Conservation (phyloP, 2,888 invertebrate species). For the Lasioglossum malachurum region DNA sequence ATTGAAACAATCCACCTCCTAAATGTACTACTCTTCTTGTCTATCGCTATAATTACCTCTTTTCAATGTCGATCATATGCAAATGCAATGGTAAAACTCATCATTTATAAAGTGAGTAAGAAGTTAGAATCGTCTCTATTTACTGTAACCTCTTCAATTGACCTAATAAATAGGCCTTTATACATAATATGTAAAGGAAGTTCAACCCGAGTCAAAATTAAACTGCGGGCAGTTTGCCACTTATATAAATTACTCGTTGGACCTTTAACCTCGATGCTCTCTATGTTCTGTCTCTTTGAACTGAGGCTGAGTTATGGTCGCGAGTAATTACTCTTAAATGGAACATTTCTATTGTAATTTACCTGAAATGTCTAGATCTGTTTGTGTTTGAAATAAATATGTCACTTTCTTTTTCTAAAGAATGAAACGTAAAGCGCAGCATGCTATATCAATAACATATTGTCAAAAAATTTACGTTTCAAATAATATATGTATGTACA, state of each 20-base stretch:
- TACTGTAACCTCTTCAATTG: constrained; percentile 32
- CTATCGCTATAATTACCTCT: not conserved
- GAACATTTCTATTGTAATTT: not conserved
- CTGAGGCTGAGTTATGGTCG: not conserved
- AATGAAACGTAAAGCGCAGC: not conserved
- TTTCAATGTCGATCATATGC: not conserved
- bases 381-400: not conserved
- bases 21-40: not conserved
- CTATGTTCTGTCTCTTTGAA: not conserved
- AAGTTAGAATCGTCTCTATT: constrained; percentile 25
- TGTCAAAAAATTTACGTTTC: not conserved
- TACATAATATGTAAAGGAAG: constrained; percentile 61
- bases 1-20: not conserved
- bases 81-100: not conserved
- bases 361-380: not conserved
- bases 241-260: constrained; percentile 53
- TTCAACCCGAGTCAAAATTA: constrained; percentile 43
- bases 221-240: constrained; percentile 61
- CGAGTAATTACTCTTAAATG: not conserved
- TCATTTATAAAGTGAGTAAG: not conserved
- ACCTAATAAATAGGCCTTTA: constrained; percentile 43
- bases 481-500: too few relatives aligned
- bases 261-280: constrained; percentile 41
- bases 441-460: not conserved
- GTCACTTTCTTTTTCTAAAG: not conserved